Evolutionary conservation across 1,140 invertebrate genomes (phyloP), one percentile per base, ranked within the genome.

Genomic region (Eriosoma lanigerum): DNA sequence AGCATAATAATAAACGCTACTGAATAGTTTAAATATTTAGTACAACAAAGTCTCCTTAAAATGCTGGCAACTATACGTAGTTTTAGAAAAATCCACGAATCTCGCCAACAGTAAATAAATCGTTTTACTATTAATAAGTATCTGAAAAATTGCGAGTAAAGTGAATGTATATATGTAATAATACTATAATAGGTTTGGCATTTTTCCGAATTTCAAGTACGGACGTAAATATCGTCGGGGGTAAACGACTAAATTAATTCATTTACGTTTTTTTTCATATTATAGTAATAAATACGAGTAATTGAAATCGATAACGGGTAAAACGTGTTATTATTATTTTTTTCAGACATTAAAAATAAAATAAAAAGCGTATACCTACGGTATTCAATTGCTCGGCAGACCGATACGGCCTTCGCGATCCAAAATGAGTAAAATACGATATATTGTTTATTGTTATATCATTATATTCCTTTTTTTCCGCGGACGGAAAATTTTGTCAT

Each of bases 41-140:
- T 13, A 13, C 38, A 12, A 44, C n/a, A 66, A 66, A 66, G n/a
- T 68, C 24, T 68, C 64, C 21, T n/a, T 17, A 12, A 12, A 46
- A 68, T 1, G 38, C 38, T 68, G 64, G 64, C 64, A 46, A 68
- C 32, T 24, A 46, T 8, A 21, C 38, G 19, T n/a, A 9, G n/a
- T 15, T 38, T 32, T 46, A 4, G n/a, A 68, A 68, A 46, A 68
- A n/a, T 46, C n/a, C n/a, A 1, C n/a, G n/a, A 64, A 68, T 68
- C 38, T 24, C 21, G 64, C 64, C 38, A 68, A 68, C n/a, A 68
- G 6, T 17, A 48, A 6, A 68, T 44, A 66, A 66, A 68, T 46
- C n/a, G 6, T 46, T 68, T 46, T 44, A 9, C 3, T 13, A 8
- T 15, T 46, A 46, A 15, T 24, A 24, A n/a, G 64, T 15, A 12